These are phyloP conservation scores for Scalopus aquaticus DNA, from an alignment of 2,113 vertebrate genomes.

Conservation along the genomic window DNA sequence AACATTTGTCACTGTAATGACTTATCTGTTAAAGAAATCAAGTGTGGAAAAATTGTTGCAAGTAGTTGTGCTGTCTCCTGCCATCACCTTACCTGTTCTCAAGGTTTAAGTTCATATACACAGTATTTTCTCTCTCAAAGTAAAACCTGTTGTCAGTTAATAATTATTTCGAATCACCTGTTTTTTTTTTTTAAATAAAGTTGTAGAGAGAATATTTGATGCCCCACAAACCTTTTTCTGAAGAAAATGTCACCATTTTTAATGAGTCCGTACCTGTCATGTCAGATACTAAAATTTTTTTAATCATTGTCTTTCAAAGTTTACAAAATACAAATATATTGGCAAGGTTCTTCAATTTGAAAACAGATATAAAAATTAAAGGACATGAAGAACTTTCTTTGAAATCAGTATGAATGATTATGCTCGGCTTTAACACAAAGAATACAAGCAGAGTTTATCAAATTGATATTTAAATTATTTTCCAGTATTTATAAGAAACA, in stretches of 20 bases:
- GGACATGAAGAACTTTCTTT: background rate
- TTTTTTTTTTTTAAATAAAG: no score
- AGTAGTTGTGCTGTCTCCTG: background rate
- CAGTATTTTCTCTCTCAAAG: background rate
- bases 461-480: constrained; percentile 25
- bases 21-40: background rate
- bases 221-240: background rate
- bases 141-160: background rate
- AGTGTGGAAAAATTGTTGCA: no score
- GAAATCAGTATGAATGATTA: background rate
- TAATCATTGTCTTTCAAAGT: background rate
- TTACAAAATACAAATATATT: background rate
- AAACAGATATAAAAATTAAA: constrained; percentile 31
- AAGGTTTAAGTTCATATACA: background rate
- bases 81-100: background rate
- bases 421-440: background rate
- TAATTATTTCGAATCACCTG: background rate
- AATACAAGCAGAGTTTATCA: constrained; percentile 3
- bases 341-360: background rate
- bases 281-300: background rate
- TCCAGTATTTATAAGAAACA: background rate
- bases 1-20: background rate
- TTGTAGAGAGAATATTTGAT: background rate
- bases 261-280: background rate
- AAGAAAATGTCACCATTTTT: background rate